Evolutionary conservation across 2,113 vertebrate species (phyloP).

Genomic region (Tretioscincus oriximinensis): DNA sequence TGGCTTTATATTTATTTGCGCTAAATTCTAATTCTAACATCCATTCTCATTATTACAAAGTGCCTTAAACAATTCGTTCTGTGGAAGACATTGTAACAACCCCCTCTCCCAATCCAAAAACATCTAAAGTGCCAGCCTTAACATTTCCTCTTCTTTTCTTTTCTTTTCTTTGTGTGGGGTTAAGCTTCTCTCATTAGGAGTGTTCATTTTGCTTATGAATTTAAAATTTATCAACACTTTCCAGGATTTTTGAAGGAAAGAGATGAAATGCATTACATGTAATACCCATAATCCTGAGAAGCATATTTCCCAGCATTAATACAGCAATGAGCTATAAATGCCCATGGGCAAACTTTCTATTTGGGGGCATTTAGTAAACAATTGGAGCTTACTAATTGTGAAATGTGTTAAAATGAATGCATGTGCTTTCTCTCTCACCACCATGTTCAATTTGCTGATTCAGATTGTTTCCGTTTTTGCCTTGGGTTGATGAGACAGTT

Average conservation of each 20-base stretch:
- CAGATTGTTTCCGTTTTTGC: neutral
- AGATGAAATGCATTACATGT: neutral
- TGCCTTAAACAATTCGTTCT: too few relatives aligned
- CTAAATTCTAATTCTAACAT: neutral
- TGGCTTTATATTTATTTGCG: neutral
- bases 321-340: neutral
- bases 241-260: neutral
- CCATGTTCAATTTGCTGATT: neutral
- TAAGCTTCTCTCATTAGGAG: neutral
- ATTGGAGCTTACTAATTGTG: neutral
- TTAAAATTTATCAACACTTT: neutral
- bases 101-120: neutral
- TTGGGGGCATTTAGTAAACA: neutral
- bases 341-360: neutral
- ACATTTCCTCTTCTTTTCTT: too few relatives aligned
- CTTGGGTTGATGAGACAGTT: neutral
- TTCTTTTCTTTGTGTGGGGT: neutral
- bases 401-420: neutral
- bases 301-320: neutral
- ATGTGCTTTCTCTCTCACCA: neutral
- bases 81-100: too few relatives aligned
- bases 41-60: too few relatives aligned
- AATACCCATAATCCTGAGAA: neutral
- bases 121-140: neutral
- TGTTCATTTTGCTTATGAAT: neutral